These are phyloP conservation scores for Thymelicus acteon DNA, from an alignment of 2,888 invertebrate species.

Conservation along the genomic window DNA sequence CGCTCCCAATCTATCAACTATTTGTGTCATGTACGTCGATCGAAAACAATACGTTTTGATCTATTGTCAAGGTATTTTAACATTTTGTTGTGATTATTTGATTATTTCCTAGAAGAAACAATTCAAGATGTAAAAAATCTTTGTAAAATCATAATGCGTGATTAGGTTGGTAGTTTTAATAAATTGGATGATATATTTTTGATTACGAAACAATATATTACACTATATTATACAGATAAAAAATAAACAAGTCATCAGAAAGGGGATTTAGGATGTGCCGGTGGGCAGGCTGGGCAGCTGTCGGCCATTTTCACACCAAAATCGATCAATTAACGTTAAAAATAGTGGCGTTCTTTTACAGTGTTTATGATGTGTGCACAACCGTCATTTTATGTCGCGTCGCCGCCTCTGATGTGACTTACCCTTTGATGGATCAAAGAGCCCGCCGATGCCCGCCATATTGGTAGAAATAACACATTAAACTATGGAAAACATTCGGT, in stretches of 20 bases:
- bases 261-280: neutral
- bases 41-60: neutral
- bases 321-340: constrained; percentile 39
- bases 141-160: too few species aligned
- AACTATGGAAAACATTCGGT: constrained; percentile 61
- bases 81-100: too few species aligned
- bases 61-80: too few species aligned
- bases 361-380: constrained; percentile 58
- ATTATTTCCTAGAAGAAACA: too few species aligned
- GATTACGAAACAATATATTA: too few species aligned
- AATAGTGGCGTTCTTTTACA: constrained; percentile 47
- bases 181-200: too few species aligned
- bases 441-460: constrained; percentile 71
- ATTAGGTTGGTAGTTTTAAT: too few species aligned
- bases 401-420: constrained; percentile 56
- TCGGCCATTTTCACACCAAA: constrained; percentile 20
- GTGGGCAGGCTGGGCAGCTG: constrained; percentile 4
- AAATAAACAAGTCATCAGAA: neutral
- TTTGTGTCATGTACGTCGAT: constrained; percentile 17
- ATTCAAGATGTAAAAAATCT: too few species aligned
- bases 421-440: constrained; percentile 75
- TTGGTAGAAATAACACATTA: constrained; percentile 80
- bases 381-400: constrained; percentile 60
- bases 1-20: constrained; percentile 10
- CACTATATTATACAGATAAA: too few species aligned